These are phyloP conservation scores for Penaeus indicus DNA, from an alignment of 1,140 invertebrate species.

Conservation along the genomic window DNA sequence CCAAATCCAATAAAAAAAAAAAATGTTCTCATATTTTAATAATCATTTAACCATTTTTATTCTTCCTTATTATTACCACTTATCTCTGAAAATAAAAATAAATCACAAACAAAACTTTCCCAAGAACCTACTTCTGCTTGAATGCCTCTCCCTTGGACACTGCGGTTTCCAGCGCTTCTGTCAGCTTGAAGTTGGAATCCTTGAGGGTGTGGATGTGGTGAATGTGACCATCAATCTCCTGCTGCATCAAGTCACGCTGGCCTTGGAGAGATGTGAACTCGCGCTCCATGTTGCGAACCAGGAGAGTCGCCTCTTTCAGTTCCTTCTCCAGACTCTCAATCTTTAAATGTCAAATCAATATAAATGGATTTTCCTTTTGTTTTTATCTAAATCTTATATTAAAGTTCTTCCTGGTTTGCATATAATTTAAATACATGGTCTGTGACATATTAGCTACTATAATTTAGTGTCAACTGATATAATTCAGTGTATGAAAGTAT, in stretches of 20 bases:
- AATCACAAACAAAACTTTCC: not conserved
- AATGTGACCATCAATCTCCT: slow-evolving; percentile 77
- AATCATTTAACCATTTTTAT: no score
- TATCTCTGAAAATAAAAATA: no score
- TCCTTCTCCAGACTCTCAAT: slow-evolving; percentile 58
- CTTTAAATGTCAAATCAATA: slow-evolving; percentile 1
- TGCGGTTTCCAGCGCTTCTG: slow-evolving; percentile 73
- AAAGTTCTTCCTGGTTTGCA: not conserved
- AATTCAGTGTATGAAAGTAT: not conserved
- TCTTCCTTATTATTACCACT: no score
- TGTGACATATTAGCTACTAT: not conserved
- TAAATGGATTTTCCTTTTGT: not conserved
- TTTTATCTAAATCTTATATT: not conserved
- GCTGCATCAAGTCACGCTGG: slow-evolving; percentile 72
- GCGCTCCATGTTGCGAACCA: slow-evolving; percentile 53
- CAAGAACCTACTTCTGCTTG: slow-evolving; percentile 62
- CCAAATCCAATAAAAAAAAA: not conserved
- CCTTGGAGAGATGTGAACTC: slow-evolving; percentile 22
- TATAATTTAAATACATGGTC: not conserved
- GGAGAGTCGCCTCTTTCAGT: slow-evolving; percentile 28
- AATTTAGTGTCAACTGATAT: not conserved
- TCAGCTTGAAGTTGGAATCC: slow-evolving; percentile 73
- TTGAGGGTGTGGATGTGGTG: slow-evolving; percentile 78
- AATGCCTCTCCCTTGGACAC: slow-evolving; percentile 71
- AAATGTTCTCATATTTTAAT: not conserved